These are phyloP conservation scores for Neoaliturus tenellus DNA, from an alignment of 2,888 invertebrate species.

Conservation along the genomic window DNA sequence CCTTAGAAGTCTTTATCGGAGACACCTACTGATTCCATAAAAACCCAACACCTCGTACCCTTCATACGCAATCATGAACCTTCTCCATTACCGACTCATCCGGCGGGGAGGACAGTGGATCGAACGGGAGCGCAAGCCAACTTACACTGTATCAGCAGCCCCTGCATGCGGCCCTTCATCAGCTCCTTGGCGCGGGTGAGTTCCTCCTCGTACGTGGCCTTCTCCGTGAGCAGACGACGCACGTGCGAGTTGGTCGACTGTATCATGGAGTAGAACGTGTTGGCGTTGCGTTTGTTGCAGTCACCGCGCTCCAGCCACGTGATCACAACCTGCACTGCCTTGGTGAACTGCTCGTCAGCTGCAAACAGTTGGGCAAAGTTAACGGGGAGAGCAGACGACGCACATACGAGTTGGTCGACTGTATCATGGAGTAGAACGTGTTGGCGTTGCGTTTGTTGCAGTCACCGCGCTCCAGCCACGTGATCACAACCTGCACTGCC, in stretches of 20 bases:
- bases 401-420: slow-evolving; percentile 95
- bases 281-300: slow-evolving; percentile 93
- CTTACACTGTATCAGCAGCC: slow-evolving; percentile 95
- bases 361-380: too few relatives aligned
- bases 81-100: too few relatives aligned
- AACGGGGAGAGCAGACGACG: slow-evolving; percentile 87
- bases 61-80: too few relatives aligned
- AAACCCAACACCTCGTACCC: too few relatives aligned
- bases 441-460: slow-evolving; percentile 94
- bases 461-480: slow-evolving; percentile 96
- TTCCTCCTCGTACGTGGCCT: slow-evolving; percentile 92
- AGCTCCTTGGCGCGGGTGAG: slow-evolving; percentile 89
- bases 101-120: too few relatives aligned
- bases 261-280: slow-evolving; percentile 96
- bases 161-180: slow-evolving; percentile 89
- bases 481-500: slow-evolving; percentile 89
- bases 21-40: too few relatives aligned
- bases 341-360: slow-evolving; percentile 88
- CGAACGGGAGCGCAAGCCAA: slow-evolving; percentile 70
- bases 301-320: slow-evolving; percentile 97
- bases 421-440: slow-evolving; percentile 96
- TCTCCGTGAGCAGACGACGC: slow-evolving; percentile 89
- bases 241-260: slow-evolving; percentile 97
- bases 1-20: too few relatives aligned
- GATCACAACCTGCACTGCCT: slow-evolving; percentile 89